These are phyloP conservation scores for Philhelius pedissequus DNA, from an alignment of 2,888 invertebrate genomes.

Conservation along the genomic window DNA sequence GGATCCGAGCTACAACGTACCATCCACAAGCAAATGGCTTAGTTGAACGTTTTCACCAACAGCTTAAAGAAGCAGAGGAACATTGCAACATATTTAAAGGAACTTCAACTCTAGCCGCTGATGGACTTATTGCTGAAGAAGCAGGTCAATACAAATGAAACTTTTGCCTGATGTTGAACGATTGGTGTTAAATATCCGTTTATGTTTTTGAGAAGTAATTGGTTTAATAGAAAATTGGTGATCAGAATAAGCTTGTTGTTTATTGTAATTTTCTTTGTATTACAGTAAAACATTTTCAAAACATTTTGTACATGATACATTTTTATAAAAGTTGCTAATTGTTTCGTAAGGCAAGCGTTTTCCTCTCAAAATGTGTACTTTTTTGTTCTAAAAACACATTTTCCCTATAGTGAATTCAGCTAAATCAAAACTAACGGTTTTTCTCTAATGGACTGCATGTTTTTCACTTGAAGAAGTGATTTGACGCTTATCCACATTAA, in stretches of 20 bases:
- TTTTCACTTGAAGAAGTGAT: slow-evolving; percentile 70
- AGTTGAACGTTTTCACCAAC: too few relatives aligned
- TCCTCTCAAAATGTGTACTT: slow-evolving; percentile 70
- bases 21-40: too few relatives aligned
- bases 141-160: slow-evolving; percentile 32
- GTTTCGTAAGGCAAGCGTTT: slow-evolving; percentile 72
- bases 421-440: slow-evolving; percentile 78
- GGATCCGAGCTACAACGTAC: too few relatives aligned
- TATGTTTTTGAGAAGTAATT: slow-evolving; percentile 60
- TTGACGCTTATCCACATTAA: slow-evolving; percentile 52
- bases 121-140: slow-evolving; percentile 42
- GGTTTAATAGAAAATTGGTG: not conserved
- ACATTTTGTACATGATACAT: slow-evolving; percentile 74
- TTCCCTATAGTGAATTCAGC: slow-evolving; percentile 43
- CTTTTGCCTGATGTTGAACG: slow-evolving; percentile 72
- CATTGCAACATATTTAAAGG: slow-evolving; percentile 74
- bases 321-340: slow-evolving; percentile 74
- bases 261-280: not conserved
- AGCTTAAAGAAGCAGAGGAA: too few relatives aligned
- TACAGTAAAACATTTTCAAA: slow-evolving; percentile 68
- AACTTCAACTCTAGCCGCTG: slow-evolving; percentile 72
- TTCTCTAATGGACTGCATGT: slow-evolving; percentile 73
- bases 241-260: not conserved
- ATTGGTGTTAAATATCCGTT: slow-evolving; percentile 74
- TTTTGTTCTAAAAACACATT: slow-evolving; percentile 12